A percentile compares a stretch with the other conserved stretches of the same genome.
These are phyloP conservation scores for Nemotelus nigrinus DNA, from an alignment of 2,888 invertebrate species.

Conservation along the genomic window DNA sequence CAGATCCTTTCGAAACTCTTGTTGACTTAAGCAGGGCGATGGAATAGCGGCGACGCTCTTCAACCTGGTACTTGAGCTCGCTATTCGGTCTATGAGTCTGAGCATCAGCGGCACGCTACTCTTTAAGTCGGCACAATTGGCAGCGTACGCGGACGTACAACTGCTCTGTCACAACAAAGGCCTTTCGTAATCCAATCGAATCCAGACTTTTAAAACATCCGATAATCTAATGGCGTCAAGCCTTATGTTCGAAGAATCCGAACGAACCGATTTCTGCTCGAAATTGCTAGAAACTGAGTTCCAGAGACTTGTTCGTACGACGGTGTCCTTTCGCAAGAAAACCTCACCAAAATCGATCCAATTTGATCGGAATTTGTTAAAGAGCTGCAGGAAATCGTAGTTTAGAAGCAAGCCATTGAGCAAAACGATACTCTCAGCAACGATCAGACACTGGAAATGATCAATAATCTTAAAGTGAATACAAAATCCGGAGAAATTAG, in stretches of 20 bases:
- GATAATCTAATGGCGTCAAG: slow-evolving; percentile 79
- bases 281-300: slow-evolving; percentile 65
- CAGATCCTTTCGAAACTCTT: too few relatives aligned
- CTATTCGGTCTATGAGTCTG: too few relatives aligned
- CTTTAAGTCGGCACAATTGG: too few relatives aligned
- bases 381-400: slow-evolving; percentile 75
- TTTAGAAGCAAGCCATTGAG: slow-evolving; percentile 75
- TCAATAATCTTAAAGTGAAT: slow-evolving; percentile 70
- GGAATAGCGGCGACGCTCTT: too few relatives aligned
- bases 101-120: too few relatives aligned
- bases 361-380: slow-evolving; percentile 79
- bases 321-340: slow-evolving; percentile 78
- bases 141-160: slow-evolving; percentile 67
- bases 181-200: slow-evolving; percentile 72
- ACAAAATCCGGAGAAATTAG: slow-evolving; percentile 71
- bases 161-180: slow-evolving; percentile 85
- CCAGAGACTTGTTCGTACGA: slow-evolving; percentile 71
- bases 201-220: slow-evolving; percentile 62
- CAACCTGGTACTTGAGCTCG: too few relatives aligned
- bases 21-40: too few relatives aligned
- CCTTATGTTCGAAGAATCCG: slow-evolving; percentile 79
- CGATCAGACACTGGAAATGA: slow-evolving; percentile 69
- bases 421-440: slow-evolving; percentile 72
- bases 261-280: slow-evolving; percentile 71
- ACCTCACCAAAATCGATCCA: slow-evolving; percentile 79